Evolutionary conservation across 1,140 invertebrate species (phyloP).

Genomic region (Cherax destructor): DNA sequence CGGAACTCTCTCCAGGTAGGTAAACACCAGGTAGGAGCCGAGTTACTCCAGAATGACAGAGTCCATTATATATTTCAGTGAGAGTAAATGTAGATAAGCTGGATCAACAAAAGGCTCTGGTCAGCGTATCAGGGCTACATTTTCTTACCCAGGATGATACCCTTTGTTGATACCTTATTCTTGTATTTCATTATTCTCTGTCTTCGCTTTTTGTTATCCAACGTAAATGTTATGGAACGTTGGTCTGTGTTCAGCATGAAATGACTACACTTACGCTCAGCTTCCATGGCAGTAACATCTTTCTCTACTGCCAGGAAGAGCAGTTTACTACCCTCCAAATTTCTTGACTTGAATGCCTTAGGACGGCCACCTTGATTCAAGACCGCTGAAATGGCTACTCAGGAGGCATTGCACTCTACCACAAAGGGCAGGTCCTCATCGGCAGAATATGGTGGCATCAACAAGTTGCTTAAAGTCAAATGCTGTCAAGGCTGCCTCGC

Average conservation of each 20-base stretch:
- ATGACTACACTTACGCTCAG: slow-evolving; percentile 34
- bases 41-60: slow-evolving; percentile 37
- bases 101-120: slow-evolving; percentile 1
- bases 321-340: slow-evolving; percentile 21
- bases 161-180: slow-evolving; percentile 6
- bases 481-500: neutral
- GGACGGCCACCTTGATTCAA: slow-evolving; percentile 46
- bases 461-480: slow-evolving; percentile 25
- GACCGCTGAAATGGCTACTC: slow-evolving; percentile 42
- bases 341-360: slow-evolving; percentile 42
- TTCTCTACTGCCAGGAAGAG: slow-evolving; percentile 32
- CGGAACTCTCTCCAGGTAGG: too few species aligned
- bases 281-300: slow-evolving; percentile 32
- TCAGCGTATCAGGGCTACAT: slow-evolving; percentile 34
- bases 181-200: slow-evolving; percentile 28
- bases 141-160: slow-evolving; percentile 16
- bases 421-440: slow-evolving; percentile 46
- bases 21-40: neutral
- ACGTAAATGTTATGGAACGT: slow-evolving; percentile 32
- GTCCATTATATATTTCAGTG: slow-evolving; percentile 67
- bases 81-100: slow-evolving; percentile 6
- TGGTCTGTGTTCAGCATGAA: slow-evolving; percentile 41
- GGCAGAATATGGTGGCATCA: slow-evolving; percentile 18
- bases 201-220: slow-evolving; percentile 29
- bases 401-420: slow-evolving; percentile 33